phyloP scores from a whole-genome alignment of 2,888 invertebrate species.

The Drosophila recens region DNA sequence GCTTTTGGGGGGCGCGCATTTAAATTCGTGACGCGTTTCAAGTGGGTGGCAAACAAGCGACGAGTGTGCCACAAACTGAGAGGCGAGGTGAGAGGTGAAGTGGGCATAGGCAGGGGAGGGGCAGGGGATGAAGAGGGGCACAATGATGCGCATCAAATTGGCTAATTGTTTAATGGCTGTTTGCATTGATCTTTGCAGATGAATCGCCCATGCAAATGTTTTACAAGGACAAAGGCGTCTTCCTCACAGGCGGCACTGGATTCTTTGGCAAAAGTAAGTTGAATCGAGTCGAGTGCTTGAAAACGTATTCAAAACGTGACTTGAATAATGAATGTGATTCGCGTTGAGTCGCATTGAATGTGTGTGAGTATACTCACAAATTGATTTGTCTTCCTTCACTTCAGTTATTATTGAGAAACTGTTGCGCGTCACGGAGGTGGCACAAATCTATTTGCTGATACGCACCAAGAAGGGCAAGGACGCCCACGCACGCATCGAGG shows the following conservation, averaged over 20 bases:
- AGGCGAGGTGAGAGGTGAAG: not conserved
- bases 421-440: conserved; percentile 87
- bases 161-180: conserved; percentile 79
- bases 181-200: conserved; percentile 79
- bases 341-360: not conserved
- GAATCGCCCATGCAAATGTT: conserved; percentile 87
- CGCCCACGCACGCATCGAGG: conserved; percentile 89
- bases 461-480: conserved; percentile 89
- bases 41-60: conserved; percentile 77
- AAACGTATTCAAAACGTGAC: conserved; percentile 47
- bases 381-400: conserved; percentile 37
- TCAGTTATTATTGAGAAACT: conserved; percentile 88
- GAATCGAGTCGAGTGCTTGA: not conserved
- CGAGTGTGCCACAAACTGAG: conserved; percentile 8
- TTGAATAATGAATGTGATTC: conserved; percentile 42
- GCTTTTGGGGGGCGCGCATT: conserved; percentile 76
- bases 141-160: conserved; percentile 79
- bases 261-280: conserved; percentile 85
- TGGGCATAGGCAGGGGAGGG: too few relatives aligned
- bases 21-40: conserved; percentile 77
- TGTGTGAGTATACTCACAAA: conserved; percentile 24
- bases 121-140: conserved; percentile 2
- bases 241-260: conserved; percentile 89
- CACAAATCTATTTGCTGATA: conserved; percentile 87
- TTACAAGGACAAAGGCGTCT: conserved; percentile 87